Percentiles rank a stretch among this genome's conserved stretches.
phyloP scores from a whole-genome alignment of 2,797 vertebrate species.

The Chromis chromis region DNA sequence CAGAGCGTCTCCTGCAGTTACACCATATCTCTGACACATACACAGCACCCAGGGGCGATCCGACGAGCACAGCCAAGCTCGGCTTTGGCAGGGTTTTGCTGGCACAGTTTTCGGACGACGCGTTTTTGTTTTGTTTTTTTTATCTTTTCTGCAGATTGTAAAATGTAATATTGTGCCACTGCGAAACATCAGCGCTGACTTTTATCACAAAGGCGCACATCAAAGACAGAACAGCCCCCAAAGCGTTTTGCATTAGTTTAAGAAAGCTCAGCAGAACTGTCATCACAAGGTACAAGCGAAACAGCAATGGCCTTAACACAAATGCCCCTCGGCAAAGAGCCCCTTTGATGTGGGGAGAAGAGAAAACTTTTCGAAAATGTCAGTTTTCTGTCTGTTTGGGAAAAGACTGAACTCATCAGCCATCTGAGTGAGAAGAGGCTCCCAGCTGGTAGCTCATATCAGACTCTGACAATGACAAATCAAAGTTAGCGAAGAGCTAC shows the following conservation, averaged over 20 bases:
- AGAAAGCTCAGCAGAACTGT: constrained; percentile 69
- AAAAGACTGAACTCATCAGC: constrained; percentile 58
- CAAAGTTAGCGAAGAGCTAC: constrained; percentile 60
- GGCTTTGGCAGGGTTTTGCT: constrained; percentile 53
- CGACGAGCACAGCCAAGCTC: constrained; percentile 41
- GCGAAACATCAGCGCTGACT: constrained; percentile 56
- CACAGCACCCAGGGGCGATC: constrained; percentile 58
- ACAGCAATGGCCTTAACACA: constrained; percentile 53
- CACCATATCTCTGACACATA: constrained; percentile 72
- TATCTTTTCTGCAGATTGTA: constrained; percentile 58
- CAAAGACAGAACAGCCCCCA: constrained; percentile 53
- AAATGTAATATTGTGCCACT: constrained; percentile 53
- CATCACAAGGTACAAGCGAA: constrained; percentile 52
- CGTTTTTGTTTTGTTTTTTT: constrained; percentile 39
- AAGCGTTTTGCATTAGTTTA: constrained; percentile 59
- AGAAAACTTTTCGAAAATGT: constrained; percentile 48
- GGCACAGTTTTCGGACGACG: constrained; percentile 37
- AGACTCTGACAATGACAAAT: constrained; percentile 65
- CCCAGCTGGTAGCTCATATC: constrained; percentile 33
- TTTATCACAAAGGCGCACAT: constrained; percentile 60
- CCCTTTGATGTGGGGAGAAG: constrained; percentile 49
- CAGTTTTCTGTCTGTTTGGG: constrained; percentile 40
- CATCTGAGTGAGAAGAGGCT: constrained; percentile 43
- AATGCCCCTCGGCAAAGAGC: constrained; percentile 50
- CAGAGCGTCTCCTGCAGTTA: constrained; percentile 76